Conservation (phyloP, 2,113 vertebrate genomes). For the Sprattus sprattus region DNA sequence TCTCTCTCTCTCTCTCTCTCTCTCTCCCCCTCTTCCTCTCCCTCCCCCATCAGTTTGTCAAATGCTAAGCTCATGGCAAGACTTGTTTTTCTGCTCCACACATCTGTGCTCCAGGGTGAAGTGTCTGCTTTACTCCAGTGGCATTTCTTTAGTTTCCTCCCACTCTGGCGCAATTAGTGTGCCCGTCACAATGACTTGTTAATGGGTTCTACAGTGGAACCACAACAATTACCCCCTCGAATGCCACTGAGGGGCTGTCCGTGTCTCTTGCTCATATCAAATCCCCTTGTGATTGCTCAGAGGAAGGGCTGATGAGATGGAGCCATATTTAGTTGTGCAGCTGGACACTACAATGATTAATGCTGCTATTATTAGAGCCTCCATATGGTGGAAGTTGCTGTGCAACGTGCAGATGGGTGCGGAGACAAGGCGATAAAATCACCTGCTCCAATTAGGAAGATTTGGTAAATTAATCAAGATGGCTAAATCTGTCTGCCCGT, state of each 20-base stretch:
- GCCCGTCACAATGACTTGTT: neutral
- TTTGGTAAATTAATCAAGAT: conserved; percentile 9
- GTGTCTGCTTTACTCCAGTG: neutral
- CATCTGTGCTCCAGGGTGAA: neutral
- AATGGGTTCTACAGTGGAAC: neutral
- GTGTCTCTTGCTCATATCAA: neutral
- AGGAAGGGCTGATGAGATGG: neutral
- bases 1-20: neutral
- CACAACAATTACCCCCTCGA: neutral
- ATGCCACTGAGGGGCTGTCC: no score
- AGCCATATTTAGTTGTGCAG: neutral
- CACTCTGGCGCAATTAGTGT: neutral
- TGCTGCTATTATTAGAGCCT: conserved; percentile 13
- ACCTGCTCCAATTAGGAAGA: conserved; percentile 6
- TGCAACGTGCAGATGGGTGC: neutral
- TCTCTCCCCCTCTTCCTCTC: conserved; percentile 17
- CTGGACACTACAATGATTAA: conserved; percentile 27
- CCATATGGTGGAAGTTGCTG: neutral
- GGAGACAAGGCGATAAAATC: neutral
- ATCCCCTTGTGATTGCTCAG: neutral
- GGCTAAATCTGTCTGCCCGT: neutral
- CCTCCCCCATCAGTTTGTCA: neutral
- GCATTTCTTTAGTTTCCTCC: neutral
- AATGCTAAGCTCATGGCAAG: neutral
- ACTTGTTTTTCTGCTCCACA: neutral